Evolutionary conservation across 2,888 invertebrate species (phyloP), one percentile per base, ranked within the genome.

Genomic region (Amphimallon solstitiale): DNA sequence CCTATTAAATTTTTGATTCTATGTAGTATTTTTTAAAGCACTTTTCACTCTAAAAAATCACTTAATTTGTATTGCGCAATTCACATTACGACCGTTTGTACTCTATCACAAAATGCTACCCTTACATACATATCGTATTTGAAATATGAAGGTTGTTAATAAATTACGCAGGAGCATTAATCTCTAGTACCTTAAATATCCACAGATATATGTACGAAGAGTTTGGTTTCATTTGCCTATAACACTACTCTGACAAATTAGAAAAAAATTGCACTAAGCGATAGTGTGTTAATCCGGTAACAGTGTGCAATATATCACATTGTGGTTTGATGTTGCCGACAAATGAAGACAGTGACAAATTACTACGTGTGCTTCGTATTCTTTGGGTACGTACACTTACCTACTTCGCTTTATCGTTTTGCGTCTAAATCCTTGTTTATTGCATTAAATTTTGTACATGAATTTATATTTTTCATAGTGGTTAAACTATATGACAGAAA

Each of bases 271-370:
- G 14, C 29, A 43, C 43, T 56, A 43, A 17, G 51, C 35, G 17
- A 51, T 51, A 51, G 51, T 51, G 51, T 51, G 35, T 51, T 51
- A 51, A 35, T 17, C 12, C 23, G 12, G 54, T 29, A 43, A 45
- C 56, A 14, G 29, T 59, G 10, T 9, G 56, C 34, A 29, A 29
- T 59, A 29, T 59, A 59, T 59, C 43, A 59, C 45, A 23, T 23
- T 56, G 56, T 59, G 43, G 56, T 59, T 54, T 21, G 21, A 38
- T 38, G 21, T 19, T 59, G 56, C 29, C 45, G 43, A 59, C 43
- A 29, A 59, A 59, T 59, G 10, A 45, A 15, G 56, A 43, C 56
- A 59, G 56, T 59, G 45, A 59, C 43, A 59, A 43, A 59, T 59
- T 40, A 29, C 56, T 15, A 15, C 15, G 43, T 45, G 43, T 12